A percentile compares a stretch with the other conserved stretches of the same genome.
phyloP scores from a whole-genome alignment of 30 jellyfish, hydroid and myxozoan genomes.

The Aurelia sp. region DNA sequence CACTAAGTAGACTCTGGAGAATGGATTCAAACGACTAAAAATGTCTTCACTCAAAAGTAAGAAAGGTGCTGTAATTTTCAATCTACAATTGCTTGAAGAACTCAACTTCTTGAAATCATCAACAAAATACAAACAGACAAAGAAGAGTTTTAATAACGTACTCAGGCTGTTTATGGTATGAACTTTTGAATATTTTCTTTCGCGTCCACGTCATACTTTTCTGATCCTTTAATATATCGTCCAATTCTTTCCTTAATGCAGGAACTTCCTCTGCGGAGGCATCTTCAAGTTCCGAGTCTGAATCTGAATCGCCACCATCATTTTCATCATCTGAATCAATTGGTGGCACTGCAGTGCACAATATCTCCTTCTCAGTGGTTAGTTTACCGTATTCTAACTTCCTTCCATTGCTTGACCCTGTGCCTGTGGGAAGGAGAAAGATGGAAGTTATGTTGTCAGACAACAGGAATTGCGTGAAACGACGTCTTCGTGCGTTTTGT shows the following conservation, averaged over 20 bases:
- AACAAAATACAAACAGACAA: background rate
- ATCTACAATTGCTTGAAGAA: no score
- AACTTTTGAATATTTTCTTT: conserved; percentile 45
- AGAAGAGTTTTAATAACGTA: background rate
- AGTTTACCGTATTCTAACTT: no score
- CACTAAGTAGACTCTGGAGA: no score
- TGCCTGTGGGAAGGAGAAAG: no score
- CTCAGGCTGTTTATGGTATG: conserved; percentile 49
- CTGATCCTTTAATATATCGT: conserved; percentile 14
- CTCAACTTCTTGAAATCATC: background rate
- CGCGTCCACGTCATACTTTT: conserved; percentile 23
- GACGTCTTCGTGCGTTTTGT: no score
- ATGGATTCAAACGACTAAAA: no score
- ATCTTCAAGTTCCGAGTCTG: conserved; percentile 45
- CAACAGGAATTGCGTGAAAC: no score
- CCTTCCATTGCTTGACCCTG: no score
- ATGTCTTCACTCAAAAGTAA: no score
- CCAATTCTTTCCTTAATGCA: conserved; percentile 37
- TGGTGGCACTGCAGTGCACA: background rate
- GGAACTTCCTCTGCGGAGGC: conserved; percentile 52
- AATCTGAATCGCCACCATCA: conserved; percentile 37
- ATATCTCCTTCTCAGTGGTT: conserved; percentile 23
- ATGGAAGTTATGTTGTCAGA: no score
- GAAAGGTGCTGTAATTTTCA: no score
- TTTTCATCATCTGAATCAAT: conserved; percentile 28